Evolutionary conservation across 2,113 vertebrate genomes (phyloP), one percentile per base, ranked within the genome.

Genomic region (Callithrix jacchus): DNA sequence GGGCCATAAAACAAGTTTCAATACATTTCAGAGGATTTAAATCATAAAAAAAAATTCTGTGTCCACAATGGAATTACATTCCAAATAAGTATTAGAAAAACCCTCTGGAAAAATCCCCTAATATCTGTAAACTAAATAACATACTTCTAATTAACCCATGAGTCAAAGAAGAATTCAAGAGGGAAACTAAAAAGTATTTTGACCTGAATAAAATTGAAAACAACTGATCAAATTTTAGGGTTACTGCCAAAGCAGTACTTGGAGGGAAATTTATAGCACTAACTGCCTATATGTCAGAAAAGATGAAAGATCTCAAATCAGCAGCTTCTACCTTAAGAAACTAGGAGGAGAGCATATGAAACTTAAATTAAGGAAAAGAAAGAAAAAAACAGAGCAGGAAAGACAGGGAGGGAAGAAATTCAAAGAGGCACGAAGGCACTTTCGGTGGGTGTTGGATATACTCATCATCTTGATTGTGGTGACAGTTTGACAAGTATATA

Each of bases 21-120:
- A 81, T 70, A 88, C 27, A 91, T 91, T 97, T 92, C 30, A 92
- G 94, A 96, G 16, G 10, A 80, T 88, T 96, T 45, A 88, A 82
- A 17, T 92, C 45, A 92, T 77, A 79, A 84, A 91, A 84, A 84
- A 70, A 56, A 89, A 84, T 76, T 84, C 6, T 8, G 47, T 92
- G 23, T 87, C 27, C 35, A 70, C 14, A 86, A 35, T 61, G 6
- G 13, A 86, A 89, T 35, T 91, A 77, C 93, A 58, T 73, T 83
- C 47, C 49, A 85, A 93, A 90, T 66, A 30, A 89, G 10, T 45
- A 83, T 37, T 49, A n/a, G 6, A 64, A 80, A 93, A 92, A 74
- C 18, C 18, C 73, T 23, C 18, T 89, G n/a, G 32, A 93, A 94
- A 94, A 93, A 70, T 70, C 40, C 66, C 21, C 23, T 68, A 96